Percentiles rank a stretch among this genome's conserved stretches.
phyloP scores from a whole-genome alignment of 2,797 vertebrate genomes.

The Eutrigla gurnardus region DNA sequence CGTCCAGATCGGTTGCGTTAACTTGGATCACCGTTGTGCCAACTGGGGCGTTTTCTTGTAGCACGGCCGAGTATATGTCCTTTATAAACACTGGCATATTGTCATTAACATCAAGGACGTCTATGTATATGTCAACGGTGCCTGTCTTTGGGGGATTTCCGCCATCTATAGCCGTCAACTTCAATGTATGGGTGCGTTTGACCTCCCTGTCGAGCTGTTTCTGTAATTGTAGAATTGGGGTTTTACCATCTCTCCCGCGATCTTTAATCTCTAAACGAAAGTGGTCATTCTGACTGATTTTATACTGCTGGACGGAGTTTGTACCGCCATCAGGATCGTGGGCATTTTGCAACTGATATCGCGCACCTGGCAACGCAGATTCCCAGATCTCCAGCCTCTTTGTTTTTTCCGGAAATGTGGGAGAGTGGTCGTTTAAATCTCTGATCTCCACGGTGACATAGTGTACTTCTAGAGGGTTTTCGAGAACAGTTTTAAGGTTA shows the following conservation, averaged over 20 bases:
- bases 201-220: constrained; percentile 76
- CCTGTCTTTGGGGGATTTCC: constrained; percentile 77
- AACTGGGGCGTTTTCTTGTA: constrained; percentile 74
- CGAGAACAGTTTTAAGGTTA: constrained; percentile 82
- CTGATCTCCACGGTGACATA: constrained; percentile 81
- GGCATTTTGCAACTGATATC: constrained; percentile 79
- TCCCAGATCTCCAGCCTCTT: constrained; percentile 80
- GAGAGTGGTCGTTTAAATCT: constrained; percentile 85
- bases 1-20: constrained; percentile 77
- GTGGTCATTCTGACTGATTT: constrained; percentile 74
- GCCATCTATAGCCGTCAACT: constrained; percentile 77
- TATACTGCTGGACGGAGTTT: constrained; percentile 80
- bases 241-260: constrained; percentile 65
- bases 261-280: constrained; percentile 75
- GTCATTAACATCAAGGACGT: constrained; percentile 84
- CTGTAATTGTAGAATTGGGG: constrained; percentile 71
- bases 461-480: constrained; percentile 85
- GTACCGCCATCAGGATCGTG: constrained; percentile 78
- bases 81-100: constrained; percentile 79
- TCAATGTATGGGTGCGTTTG: constrained; percentile 47
- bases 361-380: constrained; percentile 67
- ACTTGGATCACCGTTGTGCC: constrained; percentile 79
- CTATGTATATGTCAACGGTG: constrained; percentile 71
- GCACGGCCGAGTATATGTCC: constrained; percentile 60
- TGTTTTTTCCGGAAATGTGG: constrained; percentile 76